A percentile compares a stretch with the other conserved stretches of the same genome.
Evolutionary conservation across 1,140 invertebrate genomes (phyloP).

Genomic region (Zaprionus ornatus): DNA sequence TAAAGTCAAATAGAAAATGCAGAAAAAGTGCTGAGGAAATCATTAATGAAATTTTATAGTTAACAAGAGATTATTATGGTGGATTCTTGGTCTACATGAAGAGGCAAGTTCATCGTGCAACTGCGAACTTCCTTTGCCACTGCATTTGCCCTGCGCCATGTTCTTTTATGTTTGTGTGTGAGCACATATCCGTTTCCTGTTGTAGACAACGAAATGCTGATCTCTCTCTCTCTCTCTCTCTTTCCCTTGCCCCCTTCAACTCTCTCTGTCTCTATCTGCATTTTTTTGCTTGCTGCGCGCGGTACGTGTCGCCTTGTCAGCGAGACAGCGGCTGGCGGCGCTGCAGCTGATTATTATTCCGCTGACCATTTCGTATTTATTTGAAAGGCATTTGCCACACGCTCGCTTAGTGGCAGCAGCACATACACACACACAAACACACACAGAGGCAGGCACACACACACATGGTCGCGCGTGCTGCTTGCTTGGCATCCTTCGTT

Average conservation of each 20-base stretch:
- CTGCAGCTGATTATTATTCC: constrained; percentile 76
- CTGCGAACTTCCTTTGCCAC: not conserved
- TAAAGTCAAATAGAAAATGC: not conserved
- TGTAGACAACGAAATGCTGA: constrained; percentile 59
- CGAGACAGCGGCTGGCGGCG: constrained; percentile 44
- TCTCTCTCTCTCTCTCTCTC: constrained; percentile 36
- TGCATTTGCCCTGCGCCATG: not conserved
- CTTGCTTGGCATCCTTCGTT: constrained; percentile 34
- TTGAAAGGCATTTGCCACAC: constrained; percentile 77
- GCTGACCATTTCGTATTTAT: constrained; percentile 81
- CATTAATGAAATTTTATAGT: not conserved
- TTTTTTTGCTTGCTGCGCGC: constrained; percentile 7
- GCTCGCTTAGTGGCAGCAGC: constrained; percentile 40
- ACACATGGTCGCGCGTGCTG: constrained; percentile 32
- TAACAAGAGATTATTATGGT: not conserved
- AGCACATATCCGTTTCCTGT: constrained; percentile 60
- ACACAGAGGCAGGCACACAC: constrained; percentile 32
- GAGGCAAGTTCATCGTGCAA: not conserved
- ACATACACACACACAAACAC: constrained; percentile 37
- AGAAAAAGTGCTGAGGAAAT: not conserved
- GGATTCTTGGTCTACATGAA: not conserved
- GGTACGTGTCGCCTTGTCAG: constrained; percentile 74
- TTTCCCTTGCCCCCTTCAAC: too few species aligned
- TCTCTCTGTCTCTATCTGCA: not conserved
- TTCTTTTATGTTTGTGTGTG: constrained; percentile 16